phyloP scores from a whole-genome alignment of 2,797 vertebrate genomes.

The Brotula barbata region DNA sequence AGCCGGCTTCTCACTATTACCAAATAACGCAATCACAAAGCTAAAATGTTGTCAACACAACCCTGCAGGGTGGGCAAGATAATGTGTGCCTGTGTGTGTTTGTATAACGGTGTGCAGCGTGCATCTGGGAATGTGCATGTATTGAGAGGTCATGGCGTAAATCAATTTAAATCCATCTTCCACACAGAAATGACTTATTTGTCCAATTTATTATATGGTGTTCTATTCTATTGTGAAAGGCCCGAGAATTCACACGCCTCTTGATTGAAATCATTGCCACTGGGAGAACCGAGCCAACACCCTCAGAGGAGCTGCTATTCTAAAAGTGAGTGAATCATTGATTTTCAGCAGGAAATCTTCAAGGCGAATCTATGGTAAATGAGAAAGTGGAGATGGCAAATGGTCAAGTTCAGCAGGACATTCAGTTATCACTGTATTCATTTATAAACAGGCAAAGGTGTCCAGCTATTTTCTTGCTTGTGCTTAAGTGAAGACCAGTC shows the following conservation, averaged over 20 bases:
- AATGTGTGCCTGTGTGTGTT: slow-evolving; percentile 9
- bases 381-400: slow-evolving; percentile 69
- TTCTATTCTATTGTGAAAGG: slow-evolving; percentile 62
- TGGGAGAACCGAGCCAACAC: slow-evolving; percentile 57
- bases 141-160: slow-evolving; percentile 50
- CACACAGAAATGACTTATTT: slow-evolving; percentile 76
- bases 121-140: slow-evolving; percentile 24
- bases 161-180: slow-evolving; percentile 74
- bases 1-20: slow-evolving; percentile 11
- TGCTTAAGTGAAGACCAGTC: slow-evolving; percentile 58
- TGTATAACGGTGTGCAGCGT: slow-evolving; percentile 19
- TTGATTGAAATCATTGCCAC: slow-evolving; percentile 76
- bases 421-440: slow-evolving; percentile 72
- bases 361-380: slow-evolving; percentile 76
- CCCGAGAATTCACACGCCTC: slow-evolving; percentile 62
- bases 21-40: slow-evolving; percentile 29
- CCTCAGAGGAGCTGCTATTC: slow-evolving; percentile 57
- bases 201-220: slow-evolving; percentile 72
- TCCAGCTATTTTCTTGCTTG: slow-evolving; percentile 59
- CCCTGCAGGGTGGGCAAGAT: slow-evolving; percentile 8
- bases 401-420: slow-evolving; percentile 64
- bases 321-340: slow-evolving; percentile 71
- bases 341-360: slow-evolving; percentile 79
- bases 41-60: slow-evolving; percentile 29
- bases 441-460: slow-evolving; percentile 52